Evolutionary conservation across 2,888 invertebrate genomes (phyloP).

Genomic region (Apoderus coryli): DNA sequence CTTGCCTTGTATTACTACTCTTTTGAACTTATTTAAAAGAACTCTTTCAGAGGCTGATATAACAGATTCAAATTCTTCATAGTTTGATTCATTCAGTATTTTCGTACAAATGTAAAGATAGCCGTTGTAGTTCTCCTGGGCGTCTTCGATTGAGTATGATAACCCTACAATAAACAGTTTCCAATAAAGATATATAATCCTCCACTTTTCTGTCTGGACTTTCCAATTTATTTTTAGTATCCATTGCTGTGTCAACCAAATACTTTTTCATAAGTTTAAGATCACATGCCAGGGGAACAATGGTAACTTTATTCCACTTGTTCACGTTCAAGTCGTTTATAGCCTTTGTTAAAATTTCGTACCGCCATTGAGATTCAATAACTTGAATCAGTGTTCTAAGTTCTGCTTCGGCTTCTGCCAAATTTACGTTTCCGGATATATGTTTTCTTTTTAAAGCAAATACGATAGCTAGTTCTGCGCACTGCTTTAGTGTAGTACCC

Average conservation of each 20-base stretch:
- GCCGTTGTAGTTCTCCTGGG: no score
- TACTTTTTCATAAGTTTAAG: slow-evolving; percentile 13
- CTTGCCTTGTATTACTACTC: slow-evolving; percentile 10
- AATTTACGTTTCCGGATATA: slow-evolving; percentile 6
- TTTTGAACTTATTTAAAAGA: slow-evolving; percentile 13
- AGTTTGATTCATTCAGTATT: slow-evolving; percentile 2
- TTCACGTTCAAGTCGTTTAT: slow-evolving; percentile 14
- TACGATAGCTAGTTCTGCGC: slow-evolving; percentile 11
- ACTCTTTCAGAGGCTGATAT: slow-evolving; percentile 11
- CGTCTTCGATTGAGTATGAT: no score
- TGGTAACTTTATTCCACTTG: slow-evolving; percentile 17
- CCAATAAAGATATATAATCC: slow-evolving; percentile 14
- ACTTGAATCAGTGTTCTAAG: slow-evolving; percentile 17
- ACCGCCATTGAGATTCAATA: slow-evolving; percentile 14
- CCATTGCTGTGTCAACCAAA: slow-evolving; percentile 9
- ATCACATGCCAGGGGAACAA: slow-evolving; percentile 16
- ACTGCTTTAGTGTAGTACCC: slow-evolving; percentile 14
- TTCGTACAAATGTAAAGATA: no score
- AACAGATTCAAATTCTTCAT: slow-evolving; percentile 14
- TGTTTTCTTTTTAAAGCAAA: slow-evolving; percentile 13
- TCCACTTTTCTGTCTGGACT: slow-evolving; percentile 6
- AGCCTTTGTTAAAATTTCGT: slow-evolving; percentile 13
- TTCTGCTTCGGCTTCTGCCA: slow-evolving; percentile 15
- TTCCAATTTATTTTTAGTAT: slow-evolving; percentile 7
- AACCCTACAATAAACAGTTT: slow-evolving; percentile 18